Evolutionary conservation across 2,113 vertebrate genomes (phyloP), one percentile per base, ranked within the genome.

Genomic region (Alouatta palliata): DNA sequence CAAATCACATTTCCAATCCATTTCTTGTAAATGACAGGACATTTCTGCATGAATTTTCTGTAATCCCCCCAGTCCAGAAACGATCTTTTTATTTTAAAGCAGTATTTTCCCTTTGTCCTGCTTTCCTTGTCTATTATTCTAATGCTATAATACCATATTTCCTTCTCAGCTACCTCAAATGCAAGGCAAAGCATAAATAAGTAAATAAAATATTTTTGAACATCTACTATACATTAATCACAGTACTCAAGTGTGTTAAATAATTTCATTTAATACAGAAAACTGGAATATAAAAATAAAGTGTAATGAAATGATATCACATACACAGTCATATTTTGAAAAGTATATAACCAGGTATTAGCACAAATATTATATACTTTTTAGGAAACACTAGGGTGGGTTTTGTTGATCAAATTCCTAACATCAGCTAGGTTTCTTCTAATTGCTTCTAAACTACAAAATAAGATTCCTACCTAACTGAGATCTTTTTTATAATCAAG

Each of bases 101-200:
- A 71, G 32, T 61, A 61, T 81, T 94, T 96, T 87, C 47, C 66
- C 35, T 89, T 79, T 35, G 52, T 32, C 13, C n/a, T 37, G 56
- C 49, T 87, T 95, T 94, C 90, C 68, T 89, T 49, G 71, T 52
- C 64, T 61, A 25, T 61, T 96, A 93, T 95, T 91, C 86, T 70
- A 68, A 66, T 32, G 17, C 6, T 68, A 1, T 37, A 93, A 93
- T 75, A 66, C 27, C 40, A 32, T 5, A 7, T 80, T 90, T 91
- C 21, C 64, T n/a, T 70, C 27, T 84, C 83, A 96, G 52, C 68
- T 58, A 64, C 43, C 35, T 95, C 19, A 87, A 84, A 85, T n/a
- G 54, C 27, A 94, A 77, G 43, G 16, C 13, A 58, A 89, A 82
- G 40, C 86, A 84, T 32, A 43, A 71, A 21, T 47, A 66, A 87